Evolutionary conservation across 2,888 invertebrate genomes (phyloP).

Genomic region (Cybosia mesomella): DNA sequence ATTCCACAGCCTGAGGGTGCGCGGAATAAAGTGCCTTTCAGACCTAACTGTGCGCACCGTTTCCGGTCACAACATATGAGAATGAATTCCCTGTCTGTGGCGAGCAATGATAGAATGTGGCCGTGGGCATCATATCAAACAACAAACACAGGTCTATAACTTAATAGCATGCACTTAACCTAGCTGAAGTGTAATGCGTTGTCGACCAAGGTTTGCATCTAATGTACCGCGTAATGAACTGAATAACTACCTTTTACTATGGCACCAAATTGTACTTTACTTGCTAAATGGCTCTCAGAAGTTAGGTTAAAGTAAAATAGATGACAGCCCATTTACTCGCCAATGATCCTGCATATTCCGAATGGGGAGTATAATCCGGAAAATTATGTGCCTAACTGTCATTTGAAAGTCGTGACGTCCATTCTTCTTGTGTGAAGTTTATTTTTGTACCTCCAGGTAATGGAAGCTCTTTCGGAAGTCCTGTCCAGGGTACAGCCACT

Average conservation of each 20-base stretch:
- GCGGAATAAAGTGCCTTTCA: no score
- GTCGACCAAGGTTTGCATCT: background rate
- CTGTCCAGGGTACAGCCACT: constrained; percentile 89
- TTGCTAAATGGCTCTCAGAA: background rate
- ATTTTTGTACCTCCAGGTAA: constrained; percentile 63
- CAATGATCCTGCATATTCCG: background rate
- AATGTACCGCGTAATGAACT: background rate
- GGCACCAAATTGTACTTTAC: background rate
- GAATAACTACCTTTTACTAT: background rate
- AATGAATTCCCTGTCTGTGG: no score
- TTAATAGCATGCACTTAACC: background rate
- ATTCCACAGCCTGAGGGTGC: no score
- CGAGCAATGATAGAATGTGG: no score
- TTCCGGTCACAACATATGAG: no score
- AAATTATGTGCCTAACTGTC: no score
- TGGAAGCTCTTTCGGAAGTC: constrained; percentile 84
- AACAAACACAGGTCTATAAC: background rate
- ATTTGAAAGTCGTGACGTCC: background rate
- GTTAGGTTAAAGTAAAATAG: background rate
- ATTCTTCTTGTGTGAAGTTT: no score
- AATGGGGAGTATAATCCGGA: background rate
- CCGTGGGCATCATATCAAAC: no score
- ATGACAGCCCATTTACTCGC: background rate
- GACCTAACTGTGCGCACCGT: no score
- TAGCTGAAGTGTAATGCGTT: background rate